phyloP scores from a whole-genome alignment of 1,140 invertebrate genomes.

The Achatina immaculata region DNA sequence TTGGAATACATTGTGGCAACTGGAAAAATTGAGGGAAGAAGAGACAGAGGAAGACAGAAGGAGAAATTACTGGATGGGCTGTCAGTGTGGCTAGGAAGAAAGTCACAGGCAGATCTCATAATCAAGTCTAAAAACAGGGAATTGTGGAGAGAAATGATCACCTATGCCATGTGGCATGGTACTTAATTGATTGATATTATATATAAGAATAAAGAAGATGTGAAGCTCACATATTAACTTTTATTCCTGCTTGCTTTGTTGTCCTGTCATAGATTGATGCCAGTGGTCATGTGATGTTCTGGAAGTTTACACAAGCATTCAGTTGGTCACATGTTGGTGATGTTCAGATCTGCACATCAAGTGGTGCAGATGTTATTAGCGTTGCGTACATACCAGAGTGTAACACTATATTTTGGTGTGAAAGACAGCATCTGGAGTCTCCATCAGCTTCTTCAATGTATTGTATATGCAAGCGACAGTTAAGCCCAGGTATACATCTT shows the following conservation, averaged over 20 bases:
- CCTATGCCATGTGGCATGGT: too few species aligned
- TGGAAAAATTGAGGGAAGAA: too few species aligned
- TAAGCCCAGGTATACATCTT: slow-evolving; percentile 3
- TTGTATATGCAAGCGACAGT: slow-evolving; percentile 17
- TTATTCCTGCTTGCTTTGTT: neutral
- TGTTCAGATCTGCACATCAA: slow-evolving; percentile 3
- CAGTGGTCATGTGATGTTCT: neutral
- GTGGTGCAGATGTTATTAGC: slow-evolving; percentile 17
- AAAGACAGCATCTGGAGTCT: neutral
- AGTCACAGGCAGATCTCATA: too few species aligned
- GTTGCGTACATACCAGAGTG: neutral
- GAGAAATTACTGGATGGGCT: too few species aligned
- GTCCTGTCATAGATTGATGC: slow-evolving; percentile 1
- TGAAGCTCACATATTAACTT: too few species aligned
- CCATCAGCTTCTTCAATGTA: neutral
- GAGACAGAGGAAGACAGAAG: too few species aligned
- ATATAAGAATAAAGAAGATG: too few species aligned
- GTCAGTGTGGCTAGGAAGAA: too few species aligned
- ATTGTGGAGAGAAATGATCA: too few species aligned
- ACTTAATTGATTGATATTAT: too few species aligned
- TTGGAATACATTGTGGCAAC: too few species aligned
- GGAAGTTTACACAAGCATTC: slow-evolving; percentile 10
- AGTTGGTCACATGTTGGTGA: neutral
- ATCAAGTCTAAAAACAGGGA: too few species aligned
- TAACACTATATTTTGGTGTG: slow-evolving; percentile 27